These are phyloP conservation scores for Anarrhichthys ocellatus DNA, from an alignment of 2,113 vertebrate species.

Conservation along the genomic window DNA sequence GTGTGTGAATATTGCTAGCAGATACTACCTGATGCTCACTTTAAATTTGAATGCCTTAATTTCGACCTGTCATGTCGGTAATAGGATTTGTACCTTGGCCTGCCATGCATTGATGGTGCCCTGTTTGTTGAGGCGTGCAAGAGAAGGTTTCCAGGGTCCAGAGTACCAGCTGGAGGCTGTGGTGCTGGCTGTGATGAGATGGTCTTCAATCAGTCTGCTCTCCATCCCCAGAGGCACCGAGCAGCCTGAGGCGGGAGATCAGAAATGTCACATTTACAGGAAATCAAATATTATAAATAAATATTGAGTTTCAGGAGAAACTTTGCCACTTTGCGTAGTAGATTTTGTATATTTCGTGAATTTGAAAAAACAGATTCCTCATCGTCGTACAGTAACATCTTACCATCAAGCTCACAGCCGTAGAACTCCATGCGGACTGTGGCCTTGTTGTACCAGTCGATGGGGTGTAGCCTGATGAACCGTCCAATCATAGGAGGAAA, in stretches of 20 bases:
- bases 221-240: constrained; percentile 91
- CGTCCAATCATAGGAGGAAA: constrained; percentile 92
- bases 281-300: neutral
- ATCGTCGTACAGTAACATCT: constrained; percentile 37
- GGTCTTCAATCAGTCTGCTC: constrained; percentile 80
- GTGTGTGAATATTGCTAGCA: neutral
- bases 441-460: constrained; percentile 81
- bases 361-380: neutral
- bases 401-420: constrained; percentile 94
- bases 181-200: constrained; percentile 88
- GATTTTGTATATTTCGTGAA: neutral
- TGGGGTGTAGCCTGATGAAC: constrained; percentile 90
- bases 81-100: constrained; percentile 83
- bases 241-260: constrained; percentile 80
- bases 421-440: constrained; percentile 92
- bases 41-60: neutral
- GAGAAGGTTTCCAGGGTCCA: constrained; percentile 83
- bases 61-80: neutral
- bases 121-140: constrained; percentile 87
- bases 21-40: neutral
- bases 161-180: constrained; percentile 81
- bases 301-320: too few relatives aligned
- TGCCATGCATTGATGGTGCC: constrained; percentile 89
- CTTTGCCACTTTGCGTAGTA: neutral
- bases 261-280: constrained; percentile 5